Base-by-base conservation (phyloP, 2,797 vertebrate species). In the Trematomus bernacchii region DNA sequence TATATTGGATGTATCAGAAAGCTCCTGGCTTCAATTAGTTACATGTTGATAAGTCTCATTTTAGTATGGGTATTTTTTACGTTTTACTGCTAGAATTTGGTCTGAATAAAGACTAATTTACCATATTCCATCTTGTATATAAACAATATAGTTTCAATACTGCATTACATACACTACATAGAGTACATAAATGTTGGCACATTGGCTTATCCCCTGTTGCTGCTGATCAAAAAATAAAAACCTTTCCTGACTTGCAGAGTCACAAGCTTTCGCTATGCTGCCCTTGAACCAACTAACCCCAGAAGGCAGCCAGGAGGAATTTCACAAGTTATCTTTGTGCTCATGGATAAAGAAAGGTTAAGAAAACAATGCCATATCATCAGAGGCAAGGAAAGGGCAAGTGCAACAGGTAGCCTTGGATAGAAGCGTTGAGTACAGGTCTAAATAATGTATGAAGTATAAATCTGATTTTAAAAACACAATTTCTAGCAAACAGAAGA, bases 251-350 rank as follows among this genome's bases (percentile, higher is more conserved):
- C 59, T 76, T 76, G 65, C 2, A 71, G 46, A 55, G 69, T 87
- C 85, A 87, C 76, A 84, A 82, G 80, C 79, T 87, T 77, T 82
- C 75, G 81, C 66, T 65, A 87, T 80, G 71, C 76, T 78, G 71
- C 82, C 76, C 63, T 21, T 85, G 37, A 77, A 79, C 53, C 46
- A 23, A n/a, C 78, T 85, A 80, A 57, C 77, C 69, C 71, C 54
- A 68, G 87, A 83, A 87, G 85, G 79, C 82, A 85, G 79, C 83
- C 84, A 88, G 70, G 80, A 84, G 84, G 90, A 90, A 91, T 91
- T 90, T 92, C 82, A 89, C 91, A 90, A 88, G 88, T 91, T 92
- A 91, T 91, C 91, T 91, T 91, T 92, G 82, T 89, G 72, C 83
- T 83, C 83, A 91, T 88, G 84, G 86, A 87, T 83, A 87, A 73